These are phyloP conservation scores for Ruditapes philippinarum DNA, from an alignment of 1,140 invertebrate species.

Conservation along the genomic window DNA sequence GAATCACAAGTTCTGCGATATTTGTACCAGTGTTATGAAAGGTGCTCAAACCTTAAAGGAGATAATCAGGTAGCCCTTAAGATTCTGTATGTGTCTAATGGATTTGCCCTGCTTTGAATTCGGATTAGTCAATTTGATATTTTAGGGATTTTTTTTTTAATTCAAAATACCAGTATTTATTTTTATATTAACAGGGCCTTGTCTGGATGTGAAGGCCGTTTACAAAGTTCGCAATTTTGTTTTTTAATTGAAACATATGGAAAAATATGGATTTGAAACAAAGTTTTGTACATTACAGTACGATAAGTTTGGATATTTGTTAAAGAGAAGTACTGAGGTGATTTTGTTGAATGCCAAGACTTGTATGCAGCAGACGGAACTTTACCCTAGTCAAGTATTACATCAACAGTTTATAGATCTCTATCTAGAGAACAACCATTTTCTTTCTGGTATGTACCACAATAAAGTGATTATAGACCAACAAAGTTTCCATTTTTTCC, in stretches of 20 bases:
- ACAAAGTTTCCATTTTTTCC: too few relatives aligned
- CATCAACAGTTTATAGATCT: slow-evolving; percentile 81
- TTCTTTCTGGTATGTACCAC: not conserved
- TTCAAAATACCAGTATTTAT: too few relatives aligned
- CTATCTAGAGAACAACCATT: slow-evolving; percentile 74
- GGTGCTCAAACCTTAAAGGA: not conserved
- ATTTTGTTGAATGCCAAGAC: slow-evolving; percentile 83
- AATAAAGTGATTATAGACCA: too few relatives aligned
- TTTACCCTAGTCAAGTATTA: slow-evolving; percentile 79
- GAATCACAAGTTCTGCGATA: slow-evolving; percentile 52
- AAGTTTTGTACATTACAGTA: not conserved
- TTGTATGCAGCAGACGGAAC: slow-evolving; percentile 82
- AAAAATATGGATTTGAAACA: too few relatives aligned
- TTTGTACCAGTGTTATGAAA: slow-evolving; percentile 48
- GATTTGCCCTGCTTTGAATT: too few relatives aligned
- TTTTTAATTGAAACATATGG: too few relatives aligned
- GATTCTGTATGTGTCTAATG: too few relatives aligned
- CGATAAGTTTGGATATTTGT: not conserved
- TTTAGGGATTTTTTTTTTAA: too few relatives aligned
- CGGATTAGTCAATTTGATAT: too few relatives aligned
- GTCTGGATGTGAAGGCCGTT: too few relatives aligned
- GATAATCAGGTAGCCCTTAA: slow-evolving; percentile 42
- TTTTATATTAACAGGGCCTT: too few relatives aligned
- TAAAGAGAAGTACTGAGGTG: slow-evolving; percentile 77
- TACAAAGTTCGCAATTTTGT: too few relatives aligned